These are phyloP conservation scores for Glaucomys volans DNA, from an alignment of 2,113 vertebrate species.

Conservation along the genomic window DNA sequence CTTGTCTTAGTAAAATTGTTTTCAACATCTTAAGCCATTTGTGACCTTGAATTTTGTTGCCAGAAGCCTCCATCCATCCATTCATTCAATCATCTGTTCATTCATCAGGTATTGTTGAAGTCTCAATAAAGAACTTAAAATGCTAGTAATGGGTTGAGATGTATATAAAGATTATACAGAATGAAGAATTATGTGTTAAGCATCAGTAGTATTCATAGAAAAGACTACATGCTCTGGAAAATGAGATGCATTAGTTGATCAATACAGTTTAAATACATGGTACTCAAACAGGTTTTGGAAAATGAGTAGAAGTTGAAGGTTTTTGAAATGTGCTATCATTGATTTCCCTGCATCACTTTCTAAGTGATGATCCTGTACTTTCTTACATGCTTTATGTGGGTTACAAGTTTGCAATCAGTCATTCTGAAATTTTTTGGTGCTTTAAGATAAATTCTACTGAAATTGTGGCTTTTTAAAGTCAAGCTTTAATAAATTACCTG, in stretches of 20 bases:
- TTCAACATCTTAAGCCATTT: neutral
- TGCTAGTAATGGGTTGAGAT: neutral
- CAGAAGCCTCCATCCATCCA: neutral
- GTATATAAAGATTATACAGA: neutral
- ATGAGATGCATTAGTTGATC: neutral
- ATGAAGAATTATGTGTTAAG: neutral
- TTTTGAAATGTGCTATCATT: neutral
- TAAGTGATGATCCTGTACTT: neutral
- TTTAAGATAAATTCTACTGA: neutral
- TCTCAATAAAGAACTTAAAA: neutral
- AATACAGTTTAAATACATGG: neutral
- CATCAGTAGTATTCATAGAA: neutral
- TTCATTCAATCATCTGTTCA: neutral
- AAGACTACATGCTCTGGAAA: neutral
- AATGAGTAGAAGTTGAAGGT: neutral
- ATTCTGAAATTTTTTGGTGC: neutral
- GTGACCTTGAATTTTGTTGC: conserved; percentile 29
- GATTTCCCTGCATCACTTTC: neutral
- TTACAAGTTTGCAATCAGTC: conserved; percentile 24
- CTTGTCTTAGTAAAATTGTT: conserved; percentile 32
- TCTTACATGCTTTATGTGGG: neutral
- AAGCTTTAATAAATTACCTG: neutral
- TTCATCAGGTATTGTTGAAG: neutral
- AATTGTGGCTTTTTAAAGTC: conserved; percentile 36
- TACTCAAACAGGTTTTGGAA: neutral